Conservation (phyloP, 2,888 invertebrate species). For the Alloscopus bannaensis region DNA sequence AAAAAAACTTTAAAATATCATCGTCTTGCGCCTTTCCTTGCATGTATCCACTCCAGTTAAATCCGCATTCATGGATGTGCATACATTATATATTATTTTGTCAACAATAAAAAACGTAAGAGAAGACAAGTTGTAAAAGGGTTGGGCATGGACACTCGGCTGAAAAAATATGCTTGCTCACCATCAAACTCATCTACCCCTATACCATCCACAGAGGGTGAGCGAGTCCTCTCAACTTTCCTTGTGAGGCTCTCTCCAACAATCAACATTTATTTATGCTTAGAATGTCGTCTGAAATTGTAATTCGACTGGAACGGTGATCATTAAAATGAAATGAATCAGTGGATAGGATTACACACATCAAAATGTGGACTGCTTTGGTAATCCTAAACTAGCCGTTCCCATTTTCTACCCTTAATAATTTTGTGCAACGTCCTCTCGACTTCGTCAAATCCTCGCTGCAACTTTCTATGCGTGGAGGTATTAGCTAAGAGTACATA, state of each 20-base stretch:
- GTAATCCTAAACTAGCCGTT: slow-evolving; percentile 25
- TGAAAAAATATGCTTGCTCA: slow-evolving; percentile 13
- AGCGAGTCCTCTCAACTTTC: background rate
- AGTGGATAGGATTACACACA: slow-evolving; percentile 56
- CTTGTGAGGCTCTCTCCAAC: background rate
- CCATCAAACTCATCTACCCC: background rate
- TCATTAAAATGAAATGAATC: slow-evolving; percentile 65
- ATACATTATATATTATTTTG: slow-evolving; percentile 53
- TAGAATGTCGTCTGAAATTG: slow-evolving; percentile 36
- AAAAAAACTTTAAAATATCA: no score
- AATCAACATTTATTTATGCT: slow-evolving; percentile 37
- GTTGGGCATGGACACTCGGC: slow-evolving; percentile 44
- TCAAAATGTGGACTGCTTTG: slow-evolving; percentile 1
- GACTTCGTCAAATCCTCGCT: no score
- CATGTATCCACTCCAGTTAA: no score
- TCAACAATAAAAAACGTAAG: slow-evolving; percentile 49
- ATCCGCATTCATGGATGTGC: slow-evolving; percentile 33
- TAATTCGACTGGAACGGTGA: slow-evolving; percentile 57
- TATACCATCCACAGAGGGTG: background rate
- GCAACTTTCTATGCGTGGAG: background rate
- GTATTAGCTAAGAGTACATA: no score
- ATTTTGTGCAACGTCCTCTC: no score
- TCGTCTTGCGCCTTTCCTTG: no score
- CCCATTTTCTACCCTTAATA: slow-evolving; percentile 32
- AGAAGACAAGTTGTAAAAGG: slow-evolving; percentile 61